Conservation (phyloP, 2,113 vertebrate species). For the Hypomesus transpacificus region DNA sequence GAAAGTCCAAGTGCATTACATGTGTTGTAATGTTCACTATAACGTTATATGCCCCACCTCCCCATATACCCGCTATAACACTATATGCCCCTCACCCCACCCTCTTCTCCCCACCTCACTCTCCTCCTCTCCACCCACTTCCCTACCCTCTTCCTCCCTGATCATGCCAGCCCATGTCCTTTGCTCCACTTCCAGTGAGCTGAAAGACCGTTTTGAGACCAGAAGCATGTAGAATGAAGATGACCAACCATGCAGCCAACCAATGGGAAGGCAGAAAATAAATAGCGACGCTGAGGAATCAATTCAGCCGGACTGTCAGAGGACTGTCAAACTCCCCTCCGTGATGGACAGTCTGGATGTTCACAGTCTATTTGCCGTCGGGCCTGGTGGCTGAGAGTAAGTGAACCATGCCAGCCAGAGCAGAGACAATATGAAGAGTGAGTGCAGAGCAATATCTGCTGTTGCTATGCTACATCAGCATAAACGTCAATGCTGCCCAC, state of each 20-base stretch:
- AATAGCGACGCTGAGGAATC: slow-evolving; percentile 65
- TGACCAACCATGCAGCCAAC: not conserved
- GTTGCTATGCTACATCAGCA: slow-evolving; percentile 65
- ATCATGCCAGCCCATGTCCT: not conserved
- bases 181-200: no score
- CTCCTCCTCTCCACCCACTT: not conserved
- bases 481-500: slow-evolving; percentile 58
- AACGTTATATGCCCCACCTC: no score
- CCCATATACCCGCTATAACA: not conserved
- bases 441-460: slow-evolving; percentile 61
- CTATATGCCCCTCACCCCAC: not conserved
- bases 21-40: no score
- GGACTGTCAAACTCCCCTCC: slow-evolving; percentile 59
- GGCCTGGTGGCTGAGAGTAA: slow-evolving; percentile 56
- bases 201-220: no score
- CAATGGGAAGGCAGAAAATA: slow-evolving; percentile 47
- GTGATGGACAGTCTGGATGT: slow-evolving; percentile 66
- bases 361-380: slow-evolving; percentile 67
- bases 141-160: not conserved
- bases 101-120: not conserved
- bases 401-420: slow-evolving; percentile 58
- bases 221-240: not conserved
- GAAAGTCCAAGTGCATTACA: no score
- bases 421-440: slow-evolving; percentile 64
- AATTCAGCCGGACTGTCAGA: slow-evolving; percentile 64